A percentile compares a stretch with the other conserved stretches of the same genome.
Conservation (phyloP, 2,113 vertebrate genomes). For the Erpornis zantholeuca region DNA sequence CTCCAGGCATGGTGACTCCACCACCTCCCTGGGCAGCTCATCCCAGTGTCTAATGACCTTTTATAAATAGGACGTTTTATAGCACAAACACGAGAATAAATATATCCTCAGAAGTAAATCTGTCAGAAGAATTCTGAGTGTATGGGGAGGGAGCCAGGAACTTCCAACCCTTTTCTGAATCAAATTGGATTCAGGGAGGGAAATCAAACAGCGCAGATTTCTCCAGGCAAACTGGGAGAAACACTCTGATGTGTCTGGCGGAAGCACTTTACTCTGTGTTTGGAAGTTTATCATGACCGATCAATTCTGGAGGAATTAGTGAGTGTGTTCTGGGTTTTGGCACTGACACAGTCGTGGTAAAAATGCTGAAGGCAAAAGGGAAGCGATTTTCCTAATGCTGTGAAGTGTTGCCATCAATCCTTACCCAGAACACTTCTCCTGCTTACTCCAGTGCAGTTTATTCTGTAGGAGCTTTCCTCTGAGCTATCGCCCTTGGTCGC, state of each 20-base stretch:
- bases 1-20: neutral
- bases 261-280: slow-evolving; percentile 29
- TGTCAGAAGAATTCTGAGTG: neutral
- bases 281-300: slow-evolving; percentile 55
- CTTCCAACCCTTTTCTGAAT: neutral
- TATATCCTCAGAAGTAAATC: neutral
- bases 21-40: neutral
- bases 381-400: slow-evolving; percentile 55
- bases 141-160: neutral
- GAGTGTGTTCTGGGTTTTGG: slow-evolving; percentile 49
- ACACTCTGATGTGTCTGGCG: slow-evolving; percentile 4
- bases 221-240: slow-evolving; percentile 39
- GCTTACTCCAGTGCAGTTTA: neutral
- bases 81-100: neutral
- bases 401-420: slow-evolving; percentile 57
- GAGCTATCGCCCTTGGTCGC: neutral
- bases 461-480: neutral
- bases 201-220: neutral
- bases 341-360: slow-evolving; percentile 36
- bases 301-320: slow-evolving; percentile 59
- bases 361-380: slow-evolving; percentile 55
- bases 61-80: neutral
- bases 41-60: neutral
- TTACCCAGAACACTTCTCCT: slow-evolving; percentile 38
- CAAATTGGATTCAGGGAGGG: neutral